Conservation (phyloP, 2,888 invertebrate species). For the Oscheius myriophilus region DNA sequence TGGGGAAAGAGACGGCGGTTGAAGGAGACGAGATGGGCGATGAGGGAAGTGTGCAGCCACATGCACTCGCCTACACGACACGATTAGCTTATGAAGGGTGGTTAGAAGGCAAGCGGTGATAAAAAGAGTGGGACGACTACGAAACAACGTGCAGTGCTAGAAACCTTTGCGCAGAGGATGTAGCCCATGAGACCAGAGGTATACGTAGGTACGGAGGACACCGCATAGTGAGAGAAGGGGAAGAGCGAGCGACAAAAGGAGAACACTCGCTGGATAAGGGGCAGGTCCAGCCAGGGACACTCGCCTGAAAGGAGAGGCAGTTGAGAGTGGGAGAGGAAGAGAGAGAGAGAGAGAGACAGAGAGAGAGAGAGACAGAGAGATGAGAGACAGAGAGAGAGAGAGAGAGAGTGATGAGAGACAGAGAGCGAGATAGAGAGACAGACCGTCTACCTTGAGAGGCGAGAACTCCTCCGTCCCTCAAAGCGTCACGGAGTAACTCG, state of each 20-base stretch:
- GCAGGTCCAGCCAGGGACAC: constrained; percentile 79
- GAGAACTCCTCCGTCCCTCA: constrained; percentile 87
- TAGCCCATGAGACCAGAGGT: constrained; percentile 96
- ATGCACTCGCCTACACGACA: constrained; percentile 78
- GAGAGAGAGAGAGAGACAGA: too few species aligned
- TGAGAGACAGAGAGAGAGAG: not conserved
- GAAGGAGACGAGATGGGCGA: constrained; percentile 81
- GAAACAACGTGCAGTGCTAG: not conserved
- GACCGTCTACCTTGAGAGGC: constrained; percentile 82
- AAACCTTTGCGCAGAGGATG: constrained; percentile 81
- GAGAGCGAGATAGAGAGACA: not conserved
- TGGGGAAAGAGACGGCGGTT: constrained; percentile 83
- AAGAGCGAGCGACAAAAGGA: constrained; percentile 77
- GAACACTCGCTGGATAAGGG: constrained; percentile 80
- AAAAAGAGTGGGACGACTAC: not conserved
- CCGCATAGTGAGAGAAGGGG: constrained; percentile 82
- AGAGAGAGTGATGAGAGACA: too few species aligned
- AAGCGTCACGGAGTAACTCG: constrained; percentile 83
- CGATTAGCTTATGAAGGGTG: not conserved
- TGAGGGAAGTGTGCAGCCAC: constrained; percentile 81
- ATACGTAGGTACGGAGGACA: constrained; percentile 89
- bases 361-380: not conserved
- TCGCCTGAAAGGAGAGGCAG: constrained; percentile 77
- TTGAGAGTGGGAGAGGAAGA: not conserved
- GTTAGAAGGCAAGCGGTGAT: not conserved